Conservation (phyloP, 2,888 invertebrate species). For the Apantesis nais region DNA sequence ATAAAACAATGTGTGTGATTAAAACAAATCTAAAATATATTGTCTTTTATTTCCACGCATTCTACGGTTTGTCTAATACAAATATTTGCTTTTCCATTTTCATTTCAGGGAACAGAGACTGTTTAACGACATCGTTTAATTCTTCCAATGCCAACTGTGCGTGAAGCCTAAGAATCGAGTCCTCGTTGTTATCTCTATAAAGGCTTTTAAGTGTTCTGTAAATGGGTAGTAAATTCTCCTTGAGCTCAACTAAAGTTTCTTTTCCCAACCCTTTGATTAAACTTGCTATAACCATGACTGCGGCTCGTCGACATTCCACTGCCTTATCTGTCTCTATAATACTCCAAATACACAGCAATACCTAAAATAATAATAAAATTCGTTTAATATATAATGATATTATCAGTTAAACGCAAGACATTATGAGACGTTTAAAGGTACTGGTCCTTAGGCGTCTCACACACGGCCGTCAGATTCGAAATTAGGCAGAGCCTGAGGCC, state of each 20-base stretch:
- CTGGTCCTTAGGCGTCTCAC: neutral
- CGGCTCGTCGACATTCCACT: slow-evolving; percentile 91
- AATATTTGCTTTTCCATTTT: slow-evolving; percentile 86
- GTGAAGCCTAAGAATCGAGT: slow-evolving; percentile 89
- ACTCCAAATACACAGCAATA: slow-evolving; percentile 89
- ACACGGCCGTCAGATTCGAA: no score
- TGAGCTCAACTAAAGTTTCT: slow-evolving; percentile 88
- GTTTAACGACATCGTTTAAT: slow-evolving; percentile 88
- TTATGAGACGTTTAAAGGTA: neutral
- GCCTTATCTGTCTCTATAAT: slow-evolving; percentile 90
- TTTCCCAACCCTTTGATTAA: slow-evolving; percentile 91
- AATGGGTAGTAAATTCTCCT: slow-evolving; percentile 88
- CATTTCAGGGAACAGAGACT: slow-evolving; percentile 85
- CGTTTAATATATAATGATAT: neutral
- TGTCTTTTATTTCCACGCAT: slow-evolving; percentile 62
- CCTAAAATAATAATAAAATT: slow-evolving; percentile 75
- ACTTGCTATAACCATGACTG: slow-evolving; percentile 90
- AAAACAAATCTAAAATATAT: slow-evolving; percentile 45
- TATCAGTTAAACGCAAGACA: neutral
- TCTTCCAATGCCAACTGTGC: slow-evolving; percentile 79
- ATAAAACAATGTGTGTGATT: slow-evolving; percentile 49
- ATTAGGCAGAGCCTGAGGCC: no score
- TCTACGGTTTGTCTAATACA: slow-evolving; percentile 49
- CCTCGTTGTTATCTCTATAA: slow-evolving; percentile 87
- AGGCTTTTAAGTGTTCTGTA: slow-evolving; percentile 89